Evolutionary conservation across 1,140 invertebrate species (phyloP), one percentile per base, ranked within the genome.

Genomic region (Philopotamus ludificatus): DNA sequence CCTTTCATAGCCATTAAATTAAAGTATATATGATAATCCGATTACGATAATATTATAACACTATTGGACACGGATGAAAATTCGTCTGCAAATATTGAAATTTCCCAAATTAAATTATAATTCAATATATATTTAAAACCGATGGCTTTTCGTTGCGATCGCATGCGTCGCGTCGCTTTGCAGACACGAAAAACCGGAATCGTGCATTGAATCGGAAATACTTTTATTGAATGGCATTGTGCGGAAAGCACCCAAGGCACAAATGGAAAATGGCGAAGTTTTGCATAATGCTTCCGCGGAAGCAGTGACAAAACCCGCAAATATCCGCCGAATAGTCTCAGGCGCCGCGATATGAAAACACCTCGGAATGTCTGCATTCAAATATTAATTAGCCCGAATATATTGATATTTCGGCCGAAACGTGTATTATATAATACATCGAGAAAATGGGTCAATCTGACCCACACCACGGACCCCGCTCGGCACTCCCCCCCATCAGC

Each of bases 201-300:
- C 67, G 67, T 68, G 67, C 55, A 49, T 23, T 50, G 67, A 69
- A 69, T 69, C 63, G 63, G 67, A 69, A 69, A 65, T 69, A 51
- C 63, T 63, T 69, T 69, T 69, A 69, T 69, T 65, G 63, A 65
- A 68, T 68, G 63, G 28, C 47, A 65, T 69, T 65, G 67, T 62
- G 58, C 25, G 54, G 23, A 62, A 62, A 58, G 8, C 44, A 51
- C 55, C 25, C 41, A 10, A 16, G 51, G 59, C 34, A 44, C 47
- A 22, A 45, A 44, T 57, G 25, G 53, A 47, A 15, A 25, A 12
- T 42, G 3, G 45, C 18, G 34, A 16, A 47, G 41, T 63, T 57
- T 64, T 68, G 66, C 66, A 68, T 68, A 68, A 68, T 61, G 57
- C 62, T 20, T 16, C 34, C 42, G 12, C 12, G 7, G 39, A 59